Evolutionary conservation across 2,113 vertebrate genomes (phyloP).

Genomic region (Terrapene triunguis): DNA sequence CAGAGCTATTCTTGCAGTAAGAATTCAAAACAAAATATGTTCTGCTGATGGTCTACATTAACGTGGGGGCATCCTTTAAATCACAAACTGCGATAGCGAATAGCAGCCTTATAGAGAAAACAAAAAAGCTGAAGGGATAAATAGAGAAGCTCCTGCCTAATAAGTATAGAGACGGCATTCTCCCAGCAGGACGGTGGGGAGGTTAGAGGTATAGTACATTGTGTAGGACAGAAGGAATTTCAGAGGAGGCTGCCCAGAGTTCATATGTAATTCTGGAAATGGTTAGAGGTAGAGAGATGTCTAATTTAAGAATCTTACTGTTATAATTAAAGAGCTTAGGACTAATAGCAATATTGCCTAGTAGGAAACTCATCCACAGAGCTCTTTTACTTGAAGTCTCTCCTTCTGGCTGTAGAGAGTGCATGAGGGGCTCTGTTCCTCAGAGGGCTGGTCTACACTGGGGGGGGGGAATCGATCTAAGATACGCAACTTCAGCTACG

Average conservation of each 20-base stretch:
- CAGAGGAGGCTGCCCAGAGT: neutral
- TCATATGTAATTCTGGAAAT: neutral
- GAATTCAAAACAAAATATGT: neutral
- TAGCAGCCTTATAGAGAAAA: neutral
- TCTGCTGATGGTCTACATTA: neutral
- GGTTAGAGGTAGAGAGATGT: neutral
- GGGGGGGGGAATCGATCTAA: too few relatives aligned
- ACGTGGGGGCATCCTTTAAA: neutral
- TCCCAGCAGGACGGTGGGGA: neutral
- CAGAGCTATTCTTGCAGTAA: neutral
- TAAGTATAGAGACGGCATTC: accelerated
- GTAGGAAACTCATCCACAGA: neutral
- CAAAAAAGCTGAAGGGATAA: neutral
- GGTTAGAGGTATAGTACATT: neutral
- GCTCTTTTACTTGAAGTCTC: neutral
- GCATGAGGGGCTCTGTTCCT: neutral
- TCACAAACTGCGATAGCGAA: neutral
- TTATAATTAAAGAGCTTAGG: neutral
- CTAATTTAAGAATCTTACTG: neutral
- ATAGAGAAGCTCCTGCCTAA: neutral
- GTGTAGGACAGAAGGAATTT: neutral
- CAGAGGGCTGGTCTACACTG: too few relatives aligned
- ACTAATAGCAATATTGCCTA: neutral
- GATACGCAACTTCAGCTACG: too few relatives aligned
- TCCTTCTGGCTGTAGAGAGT: neutral